Conservation (phyloP, 2,797 vertebrate species). For the Pelochelys cantorii region DNA sequence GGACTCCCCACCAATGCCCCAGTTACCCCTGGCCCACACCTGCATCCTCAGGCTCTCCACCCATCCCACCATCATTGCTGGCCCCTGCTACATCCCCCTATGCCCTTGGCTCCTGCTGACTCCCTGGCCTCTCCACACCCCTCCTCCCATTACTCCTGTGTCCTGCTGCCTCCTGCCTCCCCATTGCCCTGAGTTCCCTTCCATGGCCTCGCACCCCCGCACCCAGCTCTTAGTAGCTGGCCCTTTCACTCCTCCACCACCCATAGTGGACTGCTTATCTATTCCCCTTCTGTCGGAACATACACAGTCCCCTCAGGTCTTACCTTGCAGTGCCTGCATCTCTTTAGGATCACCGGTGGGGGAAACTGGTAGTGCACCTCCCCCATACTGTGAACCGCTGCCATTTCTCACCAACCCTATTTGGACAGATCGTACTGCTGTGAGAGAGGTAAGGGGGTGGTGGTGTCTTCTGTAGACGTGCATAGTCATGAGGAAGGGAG, state of each 20-base stretch:
- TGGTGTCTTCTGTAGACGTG: background rate
- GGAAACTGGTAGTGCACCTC: background rate
- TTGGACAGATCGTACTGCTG: background rate
- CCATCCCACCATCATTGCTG: too few relatives aligned
- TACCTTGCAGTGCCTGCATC: fast-evolving
- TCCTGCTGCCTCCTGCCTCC: too few relatives aligned
- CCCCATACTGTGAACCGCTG: background rate
- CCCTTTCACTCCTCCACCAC: fast-evolving
- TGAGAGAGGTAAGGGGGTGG: background rate
- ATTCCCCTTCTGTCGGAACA: background rate
- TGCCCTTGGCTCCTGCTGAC: background rate
- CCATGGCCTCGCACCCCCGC: background rate
- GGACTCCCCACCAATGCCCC: too few relatives aligned
- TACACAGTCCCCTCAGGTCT: fast-evolving
- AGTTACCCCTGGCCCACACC: too few relatives aligned
- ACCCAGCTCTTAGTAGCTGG: slow-evolving; percentile 5
- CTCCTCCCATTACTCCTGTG: too few relatives aligned
- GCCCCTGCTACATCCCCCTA: background rate
- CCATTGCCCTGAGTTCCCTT: background rate
- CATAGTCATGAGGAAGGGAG: background rate
- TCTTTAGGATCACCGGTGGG: background rate
- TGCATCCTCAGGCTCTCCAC: too few relatives aligned
- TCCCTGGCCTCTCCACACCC: background rate
- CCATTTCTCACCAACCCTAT: background rate
- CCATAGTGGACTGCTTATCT: fast-evolving